Percentiles rank a stretch among this genome's conserved stretches.
phyloP scores from a whole-genome alignment of 2,797 vertebrate species.

The Enteromius paludinosus region DNA sequence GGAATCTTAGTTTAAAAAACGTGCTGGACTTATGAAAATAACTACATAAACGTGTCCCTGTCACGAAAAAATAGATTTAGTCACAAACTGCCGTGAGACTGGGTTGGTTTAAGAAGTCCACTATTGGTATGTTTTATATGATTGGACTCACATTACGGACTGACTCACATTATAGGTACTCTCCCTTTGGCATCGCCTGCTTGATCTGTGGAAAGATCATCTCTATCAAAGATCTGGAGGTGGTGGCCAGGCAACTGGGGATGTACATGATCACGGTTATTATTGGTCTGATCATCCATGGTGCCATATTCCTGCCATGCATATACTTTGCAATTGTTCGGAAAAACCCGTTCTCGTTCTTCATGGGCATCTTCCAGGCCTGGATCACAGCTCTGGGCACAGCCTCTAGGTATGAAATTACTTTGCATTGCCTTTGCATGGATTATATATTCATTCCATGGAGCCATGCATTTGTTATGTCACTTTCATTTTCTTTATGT shows the following conservation, averaged over 20 bases:
- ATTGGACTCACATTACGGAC: neutral
- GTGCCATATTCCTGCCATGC: slow-evolving; percentile 93
- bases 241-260: slow-evolving; percentile 93
- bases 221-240: slow-evolving; percentile 96
- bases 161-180: slow-evolving; percentile 88
- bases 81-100: too few species aligned
- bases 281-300: slow-evolving; percentile 94
- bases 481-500: neutral
- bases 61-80: too few species aligned
- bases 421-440: neutral
- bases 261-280: slow-evolving; percentile 99
- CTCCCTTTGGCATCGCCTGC: slow-evolving; percentile 96
- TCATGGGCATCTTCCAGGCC: slow-evolving; percentile 97
- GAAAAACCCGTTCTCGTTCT: slow-evolving; percentile 96
- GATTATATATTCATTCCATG: neutral
- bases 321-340: slow-evolving; percentile 96
- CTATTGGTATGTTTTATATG: neutral
- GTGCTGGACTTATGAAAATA: too few species aligned
- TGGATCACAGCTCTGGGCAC: slow-evolving; percentile 99
- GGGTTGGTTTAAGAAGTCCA: neutral
- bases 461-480: neutral
- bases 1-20: too few species aligned
- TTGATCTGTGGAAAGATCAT: slow-evolving; percentile 99
- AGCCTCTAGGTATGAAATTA: slow-evolving; percentile 88
- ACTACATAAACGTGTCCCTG: too few species aligned